Evolutionary conservation across 2,113 vertebrate genomes (phyloP), one percentile per base, ranked within the genome.

Genomic region (Pipa parva): DNA sequence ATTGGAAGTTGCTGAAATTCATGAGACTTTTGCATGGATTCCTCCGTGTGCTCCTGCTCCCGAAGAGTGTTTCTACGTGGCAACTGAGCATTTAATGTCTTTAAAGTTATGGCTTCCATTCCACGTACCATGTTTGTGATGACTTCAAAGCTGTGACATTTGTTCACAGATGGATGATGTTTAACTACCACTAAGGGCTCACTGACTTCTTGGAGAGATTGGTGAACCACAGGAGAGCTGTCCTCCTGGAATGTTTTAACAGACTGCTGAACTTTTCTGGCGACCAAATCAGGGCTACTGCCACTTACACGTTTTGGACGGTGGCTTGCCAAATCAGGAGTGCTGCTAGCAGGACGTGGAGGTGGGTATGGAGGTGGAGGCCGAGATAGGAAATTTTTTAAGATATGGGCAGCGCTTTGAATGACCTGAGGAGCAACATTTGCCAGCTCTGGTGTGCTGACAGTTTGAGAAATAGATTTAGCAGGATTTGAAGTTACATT

Each of bases 171-270:
- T 1, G 89, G 72, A 0, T 87, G 91, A 36, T 91, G 94, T 77
- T 94, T 96, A 49, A 85, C 82, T 0, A 88, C 80, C 9, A 89
- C 88, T 22, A 97, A 79, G 1, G 93, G 95, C 54, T 95, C 93
- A 0, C 96, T 98, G 33, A 94, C 92, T 73, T 97, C 95, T 85
- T 96, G 96, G 67, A 97, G 84, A 0, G 93, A 97, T 80, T 97
- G 95, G 27, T 91, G 93, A 37, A 97, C 86, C 0, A 99, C 96
- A 0, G 95, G 92, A 0, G 89, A 90, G 84, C 96, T 98, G 85
- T 97, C 95, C 2, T 94, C 95, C 62, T 99, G 95, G 79, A 97
- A 99, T 15, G 96, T 99, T 80, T 97, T 97, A 31, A 98, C 96
- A 0, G 92, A 94, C 21, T 97, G 89, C 84, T 97, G 95, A 10